A percentile compares a stretch with the other conserved stretches of the same genome.
phyloP scores from a whole-genome alignment of 2,797 vertebrate genomes.

The Bucorvus abyssinicus region DNA sequence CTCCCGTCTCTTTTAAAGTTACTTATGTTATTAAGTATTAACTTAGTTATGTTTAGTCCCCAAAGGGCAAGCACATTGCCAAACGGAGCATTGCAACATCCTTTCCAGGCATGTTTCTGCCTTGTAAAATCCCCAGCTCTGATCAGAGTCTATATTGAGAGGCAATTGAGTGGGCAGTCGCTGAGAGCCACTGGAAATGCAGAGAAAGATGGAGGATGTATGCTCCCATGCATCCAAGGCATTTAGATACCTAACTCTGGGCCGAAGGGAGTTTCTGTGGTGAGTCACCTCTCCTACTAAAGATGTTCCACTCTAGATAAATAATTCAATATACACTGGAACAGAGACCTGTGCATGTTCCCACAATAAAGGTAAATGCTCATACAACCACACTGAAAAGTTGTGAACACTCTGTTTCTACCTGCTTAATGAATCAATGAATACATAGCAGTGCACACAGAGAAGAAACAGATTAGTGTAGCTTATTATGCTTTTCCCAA shows the following conservation, averaged over 20 bases:
- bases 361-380: slow-evolving; percentile 39
- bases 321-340: slow-evolving; percentile 36
- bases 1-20: neutral
- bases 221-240: neutral
- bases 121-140: slow-evolving; percentile 2
- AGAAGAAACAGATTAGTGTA: neutral
- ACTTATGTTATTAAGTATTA: no score
- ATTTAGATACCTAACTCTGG: neutral
- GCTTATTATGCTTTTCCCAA: no score
- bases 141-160: neutral
- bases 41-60: neutral
- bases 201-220: neutral
- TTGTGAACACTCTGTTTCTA: neutral
- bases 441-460: neutral
- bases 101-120: neutral
- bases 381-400: neutral
- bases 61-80: neutral
- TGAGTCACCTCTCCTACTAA: slow-evolving; percentile 44
- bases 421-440: neutral
- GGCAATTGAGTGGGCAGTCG: neutral
- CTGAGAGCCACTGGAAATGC: neutral
- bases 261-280: slow-evolving; percentile 46
- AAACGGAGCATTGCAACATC: neutral
- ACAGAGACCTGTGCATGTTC: slow-evolving; percentile 1
- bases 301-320: slow-evolving; percentile 37